Evolutionary conservation across 2,797 vertebrate species (phyloP), one percentile per base, ranked within the genome.

Genomic region (Phataginus tricuspis): DNA sequence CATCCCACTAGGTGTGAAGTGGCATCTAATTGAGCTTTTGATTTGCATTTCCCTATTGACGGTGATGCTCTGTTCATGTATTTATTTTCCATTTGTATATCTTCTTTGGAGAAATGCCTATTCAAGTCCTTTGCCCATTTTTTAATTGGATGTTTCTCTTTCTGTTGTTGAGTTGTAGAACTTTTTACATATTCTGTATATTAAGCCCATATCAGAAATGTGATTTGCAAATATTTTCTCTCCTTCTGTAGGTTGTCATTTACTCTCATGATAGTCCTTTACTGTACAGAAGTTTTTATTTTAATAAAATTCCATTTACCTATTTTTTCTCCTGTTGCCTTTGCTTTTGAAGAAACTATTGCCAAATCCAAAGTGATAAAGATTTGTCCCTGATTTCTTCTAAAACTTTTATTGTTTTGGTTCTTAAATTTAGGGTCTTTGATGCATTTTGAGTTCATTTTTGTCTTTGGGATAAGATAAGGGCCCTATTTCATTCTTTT

Each of bases 151-250:
- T 39, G 5, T 51, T 42, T 49, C 31, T 66, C 69, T 75, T 88
- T 68, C 37, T 87, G 37, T 68, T 96, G 42, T 23, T 94, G 55
- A 89, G 7, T 34, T 83, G 12, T 34, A 90, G 31, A 42, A 34
- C 34, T 66, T 92, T 84, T 94, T 25, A 71, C n/a, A 86, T 34
- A 83, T 25, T 86, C 15, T 63, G 31, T 31, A 80, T 86, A 82
- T 34, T 27, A 90, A 63, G 29, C 21, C 34, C 39, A 78, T 63
- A 86, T 53, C 9, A 90, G 39, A 85, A 31, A 77, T 25, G 10
- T 45, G 29, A 75, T n/a, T 91, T 91, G 31, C 31, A 94, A 95
- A 23, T 88, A 74, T 77, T 77, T 85, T 90, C 15, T 94, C 69
- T 88, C n/a, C 5, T 90, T 95, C 63, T 87, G 34, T 61, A 51